Evolutionary conservation across 2,888 invertebrate species (phyloP), one percentile per base, ranked within the genome.

Genomic region (Tuta absoluta): DNA sequence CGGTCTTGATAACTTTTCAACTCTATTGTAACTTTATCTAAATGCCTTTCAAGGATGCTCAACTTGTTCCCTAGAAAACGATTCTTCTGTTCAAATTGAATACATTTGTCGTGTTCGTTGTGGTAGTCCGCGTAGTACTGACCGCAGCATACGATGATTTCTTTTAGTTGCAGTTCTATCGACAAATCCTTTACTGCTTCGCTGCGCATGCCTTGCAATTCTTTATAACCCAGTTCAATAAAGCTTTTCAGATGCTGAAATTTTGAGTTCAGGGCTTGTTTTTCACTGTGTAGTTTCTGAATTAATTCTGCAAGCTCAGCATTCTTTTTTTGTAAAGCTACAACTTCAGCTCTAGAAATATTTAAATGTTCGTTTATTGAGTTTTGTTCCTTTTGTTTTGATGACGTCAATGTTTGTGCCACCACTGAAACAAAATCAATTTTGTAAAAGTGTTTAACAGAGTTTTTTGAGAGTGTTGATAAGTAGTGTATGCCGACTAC

Each of bases 51-150:
- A 51, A 87, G 72, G 68, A 86, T 77, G 19, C 62, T 71, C 37
- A 85, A 72, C 73, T 83, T 86, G 64, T 76, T 82, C 58, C 66
- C 76, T 1, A 87, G 68, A 68, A 82, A 87, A 57, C 75, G 69
- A 67, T 82, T 85, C 62, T 71, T 82, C 65, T 82, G 82, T 73
- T 85, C 78, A 2, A 83, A 67, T 68, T 75, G 78, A 23, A 67
- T 45, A 37, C 73, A 76, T 67, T 69, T 76, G 62, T 79, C 74
- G 17, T 66, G 71, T 71, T 84, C 80, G 64, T 80, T 84, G 58
- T 66, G 70, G 61, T 74, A 77, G 67, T 85, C 76, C 7, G 82
- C 79, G 65, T 84, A 82, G 64, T 81, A 85, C 63, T 84, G 77
- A 1, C 84, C 81, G 68, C 82, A 86, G 63, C 72, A 74, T 51